phyloP scores from a whole-genome alignment of 1,140 invertebrate species.

The Hydropsyche tenuis region DNA sequence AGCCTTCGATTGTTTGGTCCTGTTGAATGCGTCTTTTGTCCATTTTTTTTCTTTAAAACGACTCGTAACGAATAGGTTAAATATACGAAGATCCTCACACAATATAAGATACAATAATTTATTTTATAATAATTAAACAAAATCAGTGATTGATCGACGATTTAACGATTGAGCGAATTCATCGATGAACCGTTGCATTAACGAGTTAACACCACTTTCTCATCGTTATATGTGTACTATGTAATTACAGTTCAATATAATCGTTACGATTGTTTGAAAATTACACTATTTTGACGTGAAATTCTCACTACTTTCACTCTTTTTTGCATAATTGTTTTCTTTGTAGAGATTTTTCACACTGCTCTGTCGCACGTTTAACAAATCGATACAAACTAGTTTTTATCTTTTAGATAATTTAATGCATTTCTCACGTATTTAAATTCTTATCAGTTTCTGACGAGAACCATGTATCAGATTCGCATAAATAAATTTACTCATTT shows the following conservation, averaged over 20 bases:
- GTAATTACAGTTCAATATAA: constrained; percentile 10
- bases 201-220: neutral
- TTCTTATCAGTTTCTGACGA: too few species aligned
- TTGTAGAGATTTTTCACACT: constrained; percentile 8
- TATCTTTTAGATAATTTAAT: too few species aligned
- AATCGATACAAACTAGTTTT: too few species aligned
- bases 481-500: too few species aligned
- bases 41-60: neutral
- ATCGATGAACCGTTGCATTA: neutral
- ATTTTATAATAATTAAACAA: too few species aligned
- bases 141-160: too few species aligned
- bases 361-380: neutral
- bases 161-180: neutral
- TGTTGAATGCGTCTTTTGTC: constrained; percentile 4
- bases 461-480: too few species aligned
- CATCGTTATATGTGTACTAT: neutral
- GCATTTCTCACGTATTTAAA: too few species aligned
- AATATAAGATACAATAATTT: too few species aligned
- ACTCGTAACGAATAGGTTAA: neutral
- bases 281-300: neutral
- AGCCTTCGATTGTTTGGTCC: constrained; percentile 8
- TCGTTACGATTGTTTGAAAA: constrained; percentile 1
- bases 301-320: constrained; percentile 18
- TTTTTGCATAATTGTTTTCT: neutral
- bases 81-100: too few species aligned